Percentiles rank a stretch among this genome's conserved stretches.
Evolutionary conservation across 1,140 invertebrate species (phyloP).

Genomic region (Sesamia nonagrioides): DNA sequence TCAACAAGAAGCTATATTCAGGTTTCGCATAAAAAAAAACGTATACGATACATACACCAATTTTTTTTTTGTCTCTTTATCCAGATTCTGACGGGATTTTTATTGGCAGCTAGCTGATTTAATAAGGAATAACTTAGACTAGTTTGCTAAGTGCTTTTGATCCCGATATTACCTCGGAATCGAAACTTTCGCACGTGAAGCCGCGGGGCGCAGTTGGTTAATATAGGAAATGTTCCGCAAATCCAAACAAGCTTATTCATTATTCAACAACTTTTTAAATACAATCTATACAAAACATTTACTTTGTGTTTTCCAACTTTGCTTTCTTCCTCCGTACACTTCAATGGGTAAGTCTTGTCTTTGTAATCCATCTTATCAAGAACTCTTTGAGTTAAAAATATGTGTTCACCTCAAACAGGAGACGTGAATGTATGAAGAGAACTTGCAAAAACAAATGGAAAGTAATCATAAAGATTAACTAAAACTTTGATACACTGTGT

Average conservation of each 20-base stretch:
- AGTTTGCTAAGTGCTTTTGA: too few relatives aligned
- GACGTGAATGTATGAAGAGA: neutral
- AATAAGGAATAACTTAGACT: too few relatives aligned
- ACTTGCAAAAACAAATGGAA: neutral
- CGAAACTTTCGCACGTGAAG: too few relatives aligned
- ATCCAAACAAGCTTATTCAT: neutral
- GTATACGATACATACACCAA: too few relatives aligned
- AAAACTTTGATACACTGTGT: neutral
- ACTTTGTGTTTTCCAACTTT: neutral
- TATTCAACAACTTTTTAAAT: slow-evolving; percentile 1
- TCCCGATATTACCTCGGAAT: too few relatives aligned
- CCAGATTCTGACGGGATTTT: too few relatives aligned
- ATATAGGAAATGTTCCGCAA: slow-evolving; percentile 1
- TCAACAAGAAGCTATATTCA: too few relatives aligned
- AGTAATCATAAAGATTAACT: neutral
- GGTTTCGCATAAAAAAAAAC: too few relatives aligned
- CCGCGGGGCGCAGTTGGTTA: too few relatives aligned
- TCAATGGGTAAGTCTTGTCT: neutral
- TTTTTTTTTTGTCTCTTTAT: too few relatives aligned
- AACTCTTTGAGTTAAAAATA: slow-evolving; percentile 12
- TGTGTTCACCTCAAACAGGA: neutral
- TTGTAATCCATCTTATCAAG: slow-evolving; percentile 4
- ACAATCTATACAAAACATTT: slow-evolving; percentile 15
- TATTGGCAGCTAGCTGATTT: too few relatives aligned
- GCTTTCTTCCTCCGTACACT: neutral